Evolutionary conservation across 2,113 vertebrate species (phyloP), one percentile per base, ranked within the genome.

Genomic region (Lamprotornis superbus): DNA sequence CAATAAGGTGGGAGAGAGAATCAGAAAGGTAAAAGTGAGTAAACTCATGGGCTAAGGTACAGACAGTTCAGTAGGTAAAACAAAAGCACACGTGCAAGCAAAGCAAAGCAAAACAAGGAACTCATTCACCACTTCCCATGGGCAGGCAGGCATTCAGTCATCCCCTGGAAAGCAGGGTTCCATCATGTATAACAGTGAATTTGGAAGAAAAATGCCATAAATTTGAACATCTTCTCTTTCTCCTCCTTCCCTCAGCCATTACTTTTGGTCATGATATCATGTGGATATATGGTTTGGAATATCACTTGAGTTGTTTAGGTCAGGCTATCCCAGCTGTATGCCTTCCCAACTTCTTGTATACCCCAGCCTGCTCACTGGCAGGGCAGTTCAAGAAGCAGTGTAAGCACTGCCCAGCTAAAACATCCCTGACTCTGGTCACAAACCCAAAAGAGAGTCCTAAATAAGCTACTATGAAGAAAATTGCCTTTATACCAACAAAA

Each of bases 51-150:
- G 10, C 27, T 87, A 44, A 71, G 42, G 6, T 64, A 57, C 1
- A 82, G 67, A 24, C 18, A 49, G 14, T 21, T 79, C 53, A 63
- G 49, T 2, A 53, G 31, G 37, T 21, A 83, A 57, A 93, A 61
- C 33, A 89, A 91, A 79, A 91, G 28, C 15, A 11, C 1, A 0
- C 0, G 1, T 0, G 0, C 27, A 78, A 63, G 2, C 37, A 65
- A 35, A 83, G 31, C 23, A 42, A 74, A 83, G 17, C 7, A 60
- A 30, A 78, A 19, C 5, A 65, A 31, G 19, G 28, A 70, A 67
- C 42, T 82, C 0, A 0, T 63, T 71, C 7, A 14, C 12, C 18
- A 2, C 11, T 71, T 90, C 70, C 49, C 75, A 47, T 7, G 0
- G 8, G 50, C 56, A 67, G 28, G 37, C 42, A 61, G 31, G 11